phyloP scores from a whole-genome alignment of 2,113 vertebrate species.

The Rhinoptilus africanus region DNA sequence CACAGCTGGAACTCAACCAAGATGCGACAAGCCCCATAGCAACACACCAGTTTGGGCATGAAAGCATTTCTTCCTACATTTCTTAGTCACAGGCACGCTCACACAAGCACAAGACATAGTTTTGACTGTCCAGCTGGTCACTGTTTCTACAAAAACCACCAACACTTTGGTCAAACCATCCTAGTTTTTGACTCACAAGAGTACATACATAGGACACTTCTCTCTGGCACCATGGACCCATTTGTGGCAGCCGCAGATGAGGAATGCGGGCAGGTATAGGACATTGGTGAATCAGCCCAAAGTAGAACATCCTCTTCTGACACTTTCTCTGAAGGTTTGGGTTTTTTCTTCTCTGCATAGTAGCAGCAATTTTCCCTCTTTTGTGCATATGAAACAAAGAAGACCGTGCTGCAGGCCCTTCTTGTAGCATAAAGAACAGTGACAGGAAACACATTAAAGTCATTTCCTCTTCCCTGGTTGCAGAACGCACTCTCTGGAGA shows the following conservation, averaged over 20 bases:
- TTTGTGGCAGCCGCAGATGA: not conserved
- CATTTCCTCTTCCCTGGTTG: not conserved
- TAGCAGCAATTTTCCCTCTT: not conserved
- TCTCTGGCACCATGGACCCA: not conserved
- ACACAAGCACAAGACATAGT: not conserved
- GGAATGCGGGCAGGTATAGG: not conserved
- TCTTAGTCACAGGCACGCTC: not conserved
- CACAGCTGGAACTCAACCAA: not conserved
- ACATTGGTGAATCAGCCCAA: not conserved
- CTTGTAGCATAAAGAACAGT: not conserved
- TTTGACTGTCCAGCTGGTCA: not conserved
- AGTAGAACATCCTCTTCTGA: not conserved
- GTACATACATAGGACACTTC: not conserved
- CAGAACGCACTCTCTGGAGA: not conserved
- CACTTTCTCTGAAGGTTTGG: not conserved
- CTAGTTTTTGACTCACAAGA: not conserved
- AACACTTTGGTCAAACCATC: not conserved
- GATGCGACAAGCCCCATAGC: not conserved
- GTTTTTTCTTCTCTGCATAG: not conserved
- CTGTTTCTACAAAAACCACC: not conserved
- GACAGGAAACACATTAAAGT: not conserved
- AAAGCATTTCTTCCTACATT: not conserved
- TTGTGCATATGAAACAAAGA: not conserved
- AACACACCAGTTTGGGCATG: not conserved
- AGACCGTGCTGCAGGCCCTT: not conserved